Evolutionary conservation across 2,888 invertebrate species (phyloP).

Genomic region (Polymixis lichenea): DNA sequence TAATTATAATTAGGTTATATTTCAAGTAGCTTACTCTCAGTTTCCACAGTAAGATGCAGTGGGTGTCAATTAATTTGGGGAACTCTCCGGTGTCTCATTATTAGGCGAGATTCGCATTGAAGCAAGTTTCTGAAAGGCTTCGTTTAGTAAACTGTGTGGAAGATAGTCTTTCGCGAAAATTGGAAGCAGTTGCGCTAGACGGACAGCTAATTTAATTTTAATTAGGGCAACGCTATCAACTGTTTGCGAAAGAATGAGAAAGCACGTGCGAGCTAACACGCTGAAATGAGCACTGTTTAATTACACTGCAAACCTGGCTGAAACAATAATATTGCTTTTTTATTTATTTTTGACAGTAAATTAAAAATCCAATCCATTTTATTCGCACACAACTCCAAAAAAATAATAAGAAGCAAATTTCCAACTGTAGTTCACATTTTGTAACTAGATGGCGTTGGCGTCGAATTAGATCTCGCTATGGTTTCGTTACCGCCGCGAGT

Average conservation of each 20-base stretch:
- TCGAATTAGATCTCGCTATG: constrained; percentile 42
- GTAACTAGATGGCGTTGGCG: constrained; percentile 36
- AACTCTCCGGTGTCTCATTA: constrained; percentile 65
- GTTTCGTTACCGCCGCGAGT: constrained; percentile 28
- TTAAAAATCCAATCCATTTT: background rate
- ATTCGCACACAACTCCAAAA: background rate
- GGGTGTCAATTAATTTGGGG: constrained; percentile 67
- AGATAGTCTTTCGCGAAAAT: constrained; percentile 62
- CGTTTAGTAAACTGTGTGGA: constrained; percentile 61
- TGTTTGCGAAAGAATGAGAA: constrained; percentile 53
- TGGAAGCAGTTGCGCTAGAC: constrained; percentile 64
- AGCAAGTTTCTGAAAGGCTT: constrained; percentile 64
- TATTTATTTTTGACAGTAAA: background rate
- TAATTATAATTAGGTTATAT: constrained; percentile 35
- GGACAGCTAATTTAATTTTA: constrained; percentile 69
- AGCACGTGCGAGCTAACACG: constrained; percentile 14
- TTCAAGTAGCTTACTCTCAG: constrained; percentile 49
- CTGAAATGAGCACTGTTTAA: background rate
- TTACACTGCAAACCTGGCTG: background rate
- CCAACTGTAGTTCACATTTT: constrained; percentile 8
- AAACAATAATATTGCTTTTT: background rate
- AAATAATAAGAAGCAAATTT: background rate
- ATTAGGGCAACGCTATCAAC: constrained; percentile 51
- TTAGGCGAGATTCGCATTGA: constrained; percentile 62
- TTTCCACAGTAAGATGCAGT: constrained; percentile 62